Percentiles rank a stretch among this genome's conserved stretches.
Evolutionary conservation across 2,113 vertebrate species (phyloP).

Genomic region (Coreoperca whiteheadi): DNA sequence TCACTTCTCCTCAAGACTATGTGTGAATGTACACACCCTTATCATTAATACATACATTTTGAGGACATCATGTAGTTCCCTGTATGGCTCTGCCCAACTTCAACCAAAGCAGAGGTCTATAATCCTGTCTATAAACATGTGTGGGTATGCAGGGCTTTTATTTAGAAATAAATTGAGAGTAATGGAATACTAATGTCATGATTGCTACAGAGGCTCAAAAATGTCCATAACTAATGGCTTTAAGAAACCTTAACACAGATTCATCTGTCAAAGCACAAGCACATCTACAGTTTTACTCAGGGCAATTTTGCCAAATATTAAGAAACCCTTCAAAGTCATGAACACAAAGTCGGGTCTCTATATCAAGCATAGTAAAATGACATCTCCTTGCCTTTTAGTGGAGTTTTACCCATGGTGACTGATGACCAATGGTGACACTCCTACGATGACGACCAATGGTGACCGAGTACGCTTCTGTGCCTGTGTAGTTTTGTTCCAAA

Average conservation of each 20-base stretch:
- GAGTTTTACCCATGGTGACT: slow-evolving; percentile 83
- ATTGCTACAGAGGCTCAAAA: neutral
- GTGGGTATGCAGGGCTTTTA: neutral
- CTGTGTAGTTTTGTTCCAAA: slow-evolving; percentile 24
- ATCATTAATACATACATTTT: neutral
- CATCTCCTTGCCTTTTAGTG: slow-evolving; percentile 76
- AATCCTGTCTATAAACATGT: neutral
- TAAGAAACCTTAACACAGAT: neutral
- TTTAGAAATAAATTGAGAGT: neutral
- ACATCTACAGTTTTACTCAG: neutral
- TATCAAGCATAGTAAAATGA: neutral
- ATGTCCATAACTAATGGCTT: too few species aligned
- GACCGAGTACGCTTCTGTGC: slow-evolving; percentile 20
- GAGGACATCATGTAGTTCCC: neutral
- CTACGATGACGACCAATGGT: slow-evolving; percentile 18
- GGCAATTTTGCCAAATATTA: neutral
- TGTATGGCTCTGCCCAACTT: too few species aligned
- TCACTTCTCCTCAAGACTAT: neutral
- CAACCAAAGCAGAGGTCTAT: neutral
- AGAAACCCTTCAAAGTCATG: neutral
- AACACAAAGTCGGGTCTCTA: neutral
- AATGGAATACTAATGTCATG: neutral
- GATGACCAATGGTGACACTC: slow-evolving; percentile 52
- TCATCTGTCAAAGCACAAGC: neutral
- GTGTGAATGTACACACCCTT: neutral